Evolutionary conservation across 2,797 vertebrate genomes (phyloP), one percentile per base, ranked within the genome.

Genomic region (Gymnothorax reevesii): DNA sequence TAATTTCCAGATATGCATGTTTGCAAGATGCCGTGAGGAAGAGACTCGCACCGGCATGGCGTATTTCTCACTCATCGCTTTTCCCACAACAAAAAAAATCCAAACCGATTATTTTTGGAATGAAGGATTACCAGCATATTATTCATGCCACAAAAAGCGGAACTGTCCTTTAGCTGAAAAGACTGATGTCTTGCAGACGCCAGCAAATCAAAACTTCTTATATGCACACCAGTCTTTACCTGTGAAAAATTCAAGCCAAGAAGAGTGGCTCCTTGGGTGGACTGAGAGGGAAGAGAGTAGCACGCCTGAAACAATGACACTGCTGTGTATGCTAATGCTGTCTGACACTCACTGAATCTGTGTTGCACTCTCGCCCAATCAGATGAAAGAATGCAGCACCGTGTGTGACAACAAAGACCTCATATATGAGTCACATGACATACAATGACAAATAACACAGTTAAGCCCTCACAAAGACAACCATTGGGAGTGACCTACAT

Each of bases 401-500:
- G 87, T 87, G 77, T 73, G 84, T 55, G 73, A 90, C 92, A 95
- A 94, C 93, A 94, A 94, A 95, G 90, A 89, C 87, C 42, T 83
- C 60, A 87, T 86, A 86, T 88, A 92, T 88, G 89, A 94, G 92
- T 92, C 91, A 90, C 87, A 90, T 93, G 93, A 92, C 90, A 87
- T 87, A 86, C 84, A 88, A 89, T 89, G 90, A 95, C 94, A 94
- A 95, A 95, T 92, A 89, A 87, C 91, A 85, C 86, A 69, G 69
- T 92, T 89, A 88, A 91, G 94, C 93, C 89, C 86, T 92, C 90
- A 91, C 89, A 92, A 89, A 92, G 89, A 89, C 92, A 92, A 90
- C 91, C 88, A 92, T 62, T 87, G 87, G 83, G 86, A 89, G 75
- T 95, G 96, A 96, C 95, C 95, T 94, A 95, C 89, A 95, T 96